Percentiles rank a stretch among this genome's conserved stretches.
Evolutionary conservation across 2,113 vertebrate species (phyloP).

Genomic region (Sander vitreus): DNA sequence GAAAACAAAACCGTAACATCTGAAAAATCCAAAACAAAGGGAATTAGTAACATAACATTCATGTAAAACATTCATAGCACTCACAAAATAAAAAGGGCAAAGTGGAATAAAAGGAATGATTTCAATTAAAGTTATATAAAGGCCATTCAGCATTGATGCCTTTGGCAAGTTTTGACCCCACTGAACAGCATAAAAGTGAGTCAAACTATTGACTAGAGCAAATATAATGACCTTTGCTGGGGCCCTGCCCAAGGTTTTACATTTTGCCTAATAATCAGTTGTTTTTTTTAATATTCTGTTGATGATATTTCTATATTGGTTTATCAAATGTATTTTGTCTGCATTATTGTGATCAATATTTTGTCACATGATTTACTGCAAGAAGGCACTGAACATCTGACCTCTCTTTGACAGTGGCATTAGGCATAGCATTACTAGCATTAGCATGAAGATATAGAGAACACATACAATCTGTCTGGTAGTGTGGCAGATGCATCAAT

Average conservation of each 20-base stretch:
- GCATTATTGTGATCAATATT: background rate
- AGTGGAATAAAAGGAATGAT: conserved; percentile 1
- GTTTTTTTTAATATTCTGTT: background rate
- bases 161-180: background rate
- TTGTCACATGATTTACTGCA: background rate
- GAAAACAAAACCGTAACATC: conserved; percentile 32
- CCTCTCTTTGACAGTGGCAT: background rate
- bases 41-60: conserved; percentile 40
- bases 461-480: background rate
- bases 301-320: background rate
- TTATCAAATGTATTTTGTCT: background rate
- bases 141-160: background rate
- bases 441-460: background rate
- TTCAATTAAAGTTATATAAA: background rate
- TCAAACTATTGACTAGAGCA: background rate
- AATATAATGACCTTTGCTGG: background rate
- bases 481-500: background rate
- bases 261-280: background rate
- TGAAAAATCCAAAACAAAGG: conserved; percentile 36
- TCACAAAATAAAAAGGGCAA: conserved; percentile 8
- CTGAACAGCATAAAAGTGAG: conserved; percentile 1
- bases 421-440: background rate
- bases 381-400: background rate
- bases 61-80: conserved; percentile 5
- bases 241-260: background rate